These are phyloP conservation scores for Eupithecia vulgata DNA, from an alignment of 2,888 invertebrate genomes.

Conservation along the genomic window DNA sequence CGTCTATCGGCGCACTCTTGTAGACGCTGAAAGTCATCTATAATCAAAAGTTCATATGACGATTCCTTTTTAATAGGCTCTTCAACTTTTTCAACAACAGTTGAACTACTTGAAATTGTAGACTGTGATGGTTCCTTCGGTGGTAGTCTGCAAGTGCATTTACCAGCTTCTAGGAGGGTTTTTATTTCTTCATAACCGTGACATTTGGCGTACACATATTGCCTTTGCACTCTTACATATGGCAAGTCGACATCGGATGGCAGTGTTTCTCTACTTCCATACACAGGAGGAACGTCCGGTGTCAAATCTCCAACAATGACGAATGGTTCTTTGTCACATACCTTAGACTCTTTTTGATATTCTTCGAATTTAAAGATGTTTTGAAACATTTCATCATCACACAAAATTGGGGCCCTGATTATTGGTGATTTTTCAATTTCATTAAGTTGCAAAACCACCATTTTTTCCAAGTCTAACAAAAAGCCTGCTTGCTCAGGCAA, in stretches of 20 bases:
- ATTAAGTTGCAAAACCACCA: slow-evolving; percentile 74
- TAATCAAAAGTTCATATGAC: slow-evolving; percentile 60
- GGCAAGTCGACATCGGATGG: slow-evolving; percentile 67
- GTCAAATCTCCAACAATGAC: slow-evolving; percentile 64
- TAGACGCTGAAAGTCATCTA: slow-evolving; percentile 60
- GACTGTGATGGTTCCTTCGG: slow-evolving; percentile 23
- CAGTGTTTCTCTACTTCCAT: slow-evolving; percentile 72
- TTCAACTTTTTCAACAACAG: slow-evolving; percentile 31
- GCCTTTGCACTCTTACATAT: slow-evolving; percentile 61
- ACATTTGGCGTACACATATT: slow-evolving; percentile 75
- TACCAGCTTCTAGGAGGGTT: slow-evolving; percentile 60
- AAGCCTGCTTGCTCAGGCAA: slow-evolving; percentile 76
- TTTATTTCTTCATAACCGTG: slow-evolving; percentile 69
- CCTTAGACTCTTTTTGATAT: slow-evolving; percentile 33
- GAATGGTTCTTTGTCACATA: slow-evolving; percentile 67
- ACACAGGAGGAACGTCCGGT: slow-evolving; percentile 55
- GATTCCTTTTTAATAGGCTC: slow-evolving; percentile 51
- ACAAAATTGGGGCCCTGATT: slow-evolving; percentile 55
- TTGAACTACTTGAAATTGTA: slow-evolving; percentile 17
- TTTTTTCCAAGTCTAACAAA: slow-evolving; percentile 72
- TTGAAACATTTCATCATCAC: slow-evolving; percentile 53
- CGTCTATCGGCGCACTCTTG: slow-evolving; percentile 58
- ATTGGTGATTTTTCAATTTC: slow-evolving; percentile 68
- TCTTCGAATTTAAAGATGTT: slow-evolving; percentile 63
- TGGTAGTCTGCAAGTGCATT: slow-evolving; percentile 60